These are phyloP conservation scores for Patagioenas fasciata DNA, from an alignment of 2,113 vertebrate species.

Conservation along the genomic window DNA sequence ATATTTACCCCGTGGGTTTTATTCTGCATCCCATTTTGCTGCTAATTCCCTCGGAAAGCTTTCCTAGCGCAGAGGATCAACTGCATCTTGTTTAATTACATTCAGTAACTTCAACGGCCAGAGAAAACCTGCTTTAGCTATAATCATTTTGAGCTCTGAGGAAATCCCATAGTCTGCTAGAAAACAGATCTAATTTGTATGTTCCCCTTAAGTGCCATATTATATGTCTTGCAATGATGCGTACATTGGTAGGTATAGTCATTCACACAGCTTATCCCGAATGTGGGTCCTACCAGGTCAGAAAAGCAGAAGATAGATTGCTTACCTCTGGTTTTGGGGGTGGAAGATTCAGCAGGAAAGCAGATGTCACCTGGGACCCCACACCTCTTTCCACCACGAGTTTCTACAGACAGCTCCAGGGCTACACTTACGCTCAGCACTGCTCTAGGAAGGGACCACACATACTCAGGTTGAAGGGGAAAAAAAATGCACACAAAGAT, in stretches of 20 bases:
- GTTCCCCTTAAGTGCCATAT: not conserved
- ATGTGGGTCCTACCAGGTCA: not conserved
- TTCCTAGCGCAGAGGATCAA: not conserved
- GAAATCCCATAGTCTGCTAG: not conserved
- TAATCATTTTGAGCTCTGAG: not conserved
- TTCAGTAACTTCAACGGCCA: not conserved
- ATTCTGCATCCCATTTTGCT: not conserved
- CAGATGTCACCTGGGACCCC: not conserved
- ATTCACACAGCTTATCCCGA: not conserved
- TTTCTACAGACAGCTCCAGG: not conserved
- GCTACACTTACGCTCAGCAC: not conserved
- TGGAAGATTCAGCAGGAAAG: not conserved
- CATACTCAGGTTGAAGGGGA: not conserved
- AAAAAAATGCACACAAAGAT: not conserved
- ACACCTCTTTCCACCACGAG: not conserved
- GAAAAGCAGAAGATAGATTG: not conserved
- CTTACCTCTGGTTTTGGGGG: not conserved
- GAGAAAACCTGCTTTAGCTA: not conserved
- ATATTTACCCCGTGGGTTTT: accelerated
- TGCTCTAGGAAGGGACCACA: conserved; percentile 42
- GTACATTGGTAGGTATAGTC: accelerated
- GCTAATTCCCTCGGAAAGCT: not conserved
- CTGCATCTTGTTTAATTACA: not conserved
- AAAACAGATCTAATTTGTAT: not conserved
- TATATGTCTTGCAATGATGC: not conserved